Base-by-base conservation (phyloP, 2,113 vertebrate genomes). In the Ia io region DNA sequence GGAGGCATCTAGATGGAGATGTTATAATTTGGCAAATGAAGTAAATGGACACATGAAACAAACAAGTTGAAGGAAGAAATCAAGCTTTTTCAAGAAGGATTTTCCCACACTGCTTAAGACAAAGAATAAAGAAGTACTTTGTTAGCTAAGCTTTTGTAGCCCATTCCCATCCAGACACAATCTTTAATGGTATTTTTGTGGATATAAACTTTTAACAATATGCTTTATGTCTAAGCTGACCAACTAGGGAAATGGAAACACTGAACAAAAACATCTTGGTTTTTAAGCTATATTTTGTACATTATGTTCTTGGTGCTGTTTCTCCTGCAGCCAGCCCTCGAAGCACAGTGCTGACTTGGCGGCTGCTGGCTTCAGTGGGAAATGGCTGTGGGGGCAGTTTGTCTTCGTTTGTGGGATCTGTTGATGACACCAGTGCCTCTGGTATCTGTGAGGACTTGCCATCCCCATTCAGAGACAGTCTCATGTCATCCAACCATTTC, bases 81-180 rank as follows among this genome's bases (percentile, higher is more conserved):
- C 71, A 47, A 47, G 70, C 87, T 82, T 16, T 92, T 90, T 53
- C 30, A 40, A 78, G 53, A 76, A 70, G 63, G 93, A 85, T 91
- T 95, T 98, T 97, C 94, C 88, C 96, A 91, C 89, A 91, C 90
- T 47, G 44, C 40, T 80, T 53, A 83, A 94, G 47, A 95, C 67
- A 49, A 59, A 95, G 95, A 80, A 92, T 95, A 97, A 96, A 96
- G 88, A 65, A 96, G 91, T 2, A 3, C 42, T 93, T 71, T 96
- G 65, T 97, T 91, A 61, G 53, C 86, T 63, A 32, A 70, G 95
- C 51, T 95, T 95, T 92, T 88, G 84, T 86, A 51, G 44, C 20
- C 35, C 25, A 14, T 92, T 96, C 94, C 80, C 84, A 71, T 94
- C 96, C 92, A 84, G 74, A 93, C 78, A 61, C 22, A 67, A 16